Evolutionary conservation across 2,113 vertebrate species (phyloP), one percentile per base, ranked within the genome.

Genomic region (Nanorana parkeri): DNA sequence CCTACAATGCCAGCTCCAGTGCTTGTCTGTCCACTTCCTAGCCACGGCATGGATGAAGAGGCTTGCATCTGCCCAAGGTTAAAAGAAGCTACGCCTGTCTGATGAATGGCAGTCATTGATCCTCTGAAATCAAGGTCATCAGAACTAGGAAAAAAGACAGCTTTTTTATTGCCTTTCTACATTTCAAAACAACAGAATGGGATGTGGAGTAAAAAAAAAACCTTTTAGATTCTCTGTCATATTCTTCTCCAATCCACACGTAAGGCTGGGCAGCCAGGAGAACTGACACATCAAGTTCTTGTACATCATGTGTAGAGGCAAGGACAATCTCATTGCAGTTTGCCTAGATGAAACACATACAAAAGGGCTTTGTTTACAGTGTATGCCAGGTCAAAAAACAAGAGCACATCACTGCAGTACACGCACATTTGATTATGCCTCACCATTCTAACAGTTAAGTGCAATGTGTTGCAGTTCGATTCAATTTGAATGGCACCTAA

Each of bases 241-340:
- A 97, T 80, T 99, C 97, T 66, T 99, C 97, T 67, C 97, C 98
- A 69, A 99, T 99, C 97, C 98, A 99, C 83, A 97, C 96, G 85
- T 92, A 99, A 1, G 97, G 92, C 81, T 99, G 97, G 69, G 96
- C 95, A 24, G 96, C 94, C 84, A 99, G 90, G 0, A 99, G 92
- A 76, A 92, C 95, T 19, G 98, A 94, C 77, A 99, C 95, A 65
- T 99, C 97, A 17, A 99, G 97, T 87, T 99, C 97, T 89, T 98
- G 97, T 81, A 99, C 97, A 73, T 99, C 97, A 68, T 99, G 98
- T 52, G 97, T 98, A 79, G 98, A 99, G 64, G 98, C 98, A 90
- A 99, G 89, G 86, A 98, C 98, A 21, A 99, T 96, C 90, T 99
- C 96, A 78, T 95, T 99, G 85, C 83, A 91, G 88, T 98, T 99